phyloP scores from a whole-genome alignment of 2,797 vertebrate genomes.

The Uromys caudimaculatus region DNA sequence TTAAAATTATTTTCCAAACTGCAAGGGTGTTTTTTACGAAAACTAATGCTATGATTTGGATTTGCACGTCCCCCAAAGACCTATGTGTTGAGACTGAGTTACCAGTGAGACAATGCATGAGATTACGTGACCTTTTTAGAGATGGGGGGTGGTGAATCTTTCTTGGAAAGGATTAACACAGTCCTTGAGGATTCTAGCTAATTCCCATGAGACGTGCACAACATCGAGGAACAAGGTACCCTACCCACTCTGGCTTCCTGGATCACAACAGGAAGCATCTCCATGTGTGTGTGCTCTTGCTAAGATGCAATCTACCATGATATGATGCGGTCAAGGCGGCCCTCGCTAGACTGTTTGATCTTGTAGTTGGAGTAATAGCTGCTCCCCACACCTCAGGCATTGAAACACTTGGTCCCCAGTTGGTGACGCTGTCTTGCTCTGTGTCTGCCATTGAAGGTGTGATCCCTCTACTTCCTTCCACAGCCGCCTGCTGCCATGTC shows the following conservation, averaged over 20 bases:
- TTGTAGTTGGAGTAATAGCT: background rate
- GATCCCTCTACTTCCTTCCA: background rate
- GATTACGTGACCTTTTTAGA: background rate
- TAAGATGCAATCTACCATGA: too few species aligned
- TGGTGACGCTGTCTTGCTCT: background rate
- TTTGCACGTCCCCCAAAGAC: background rate
- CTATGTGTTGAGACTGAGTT: background rate
- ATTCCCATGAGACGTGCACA: background rate
- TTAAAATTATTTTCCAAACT: slow-evolving; percentile 33
- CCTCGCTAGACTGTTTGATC: background rate
- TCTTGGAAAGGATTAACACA: background rate
- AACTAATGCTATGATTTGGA: background rate
- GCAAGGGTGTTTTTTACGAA: background rate
- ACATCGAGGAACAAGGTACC: background rate
- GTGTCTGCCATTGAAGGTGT: background rate
- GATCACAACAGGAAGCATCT: background rate
- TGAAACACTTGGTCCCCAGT: background rate
- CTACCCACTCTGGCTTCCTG: background rate
- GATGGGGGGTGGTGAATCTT: background rate
- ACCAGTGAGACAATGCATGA: background rate
- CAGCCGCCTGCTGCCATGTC: background rate
- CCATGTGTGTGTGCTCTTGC: background rate
- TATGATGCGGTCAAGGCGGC: background rate
- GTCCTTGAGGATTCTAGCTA: background rate
- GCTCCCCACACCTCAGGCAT: background rate